Conservation (phyloP, 2,888 invertebrate genomes). For the Drosophila antonietae region DNA sequence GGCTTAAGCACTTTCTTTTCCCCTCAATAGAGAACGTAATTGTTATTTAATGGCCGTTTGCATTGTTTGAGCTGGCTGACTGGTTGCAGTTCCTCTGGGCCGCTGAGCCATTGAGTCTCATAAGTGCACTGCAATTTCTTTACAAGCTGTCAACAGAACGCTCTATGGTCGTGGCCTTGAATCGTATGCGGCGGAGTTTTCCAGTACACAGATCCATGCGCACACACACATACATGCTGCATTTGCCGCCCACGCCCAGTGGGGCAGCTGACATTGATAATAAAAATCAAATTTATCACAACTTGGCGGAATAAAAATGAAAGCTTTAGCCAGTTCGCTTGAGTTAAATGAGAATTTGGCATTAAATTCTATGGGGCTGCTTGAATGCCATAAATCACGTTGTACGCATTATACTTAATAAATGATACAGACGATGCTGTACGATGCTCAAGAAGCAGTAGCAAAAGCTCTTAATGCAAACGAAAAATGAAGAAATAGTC, state of each 20-base stretch:
- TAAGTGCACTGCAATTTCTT: constrained; percentile 23
- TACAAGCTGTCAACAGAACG: constrained; percentile 26
- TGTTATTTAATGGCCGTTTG: constrained; percentile 10
- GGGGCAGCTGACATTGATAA: constrained; percentile 24
- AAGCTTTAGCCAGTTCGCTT: constrained; percentile 23
- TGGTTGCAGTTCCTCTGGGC: constrained; percentile 3
- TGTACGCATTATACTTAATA: constrained; percentile 13
- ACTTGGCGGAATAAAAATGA: constrained; percentile 3
- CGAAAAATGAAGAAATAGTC: not conserved
- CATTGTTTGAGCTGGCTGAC: constrained; percentile 21
- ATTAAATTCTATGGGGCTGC: not conserved
- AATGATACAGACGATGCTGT: constrained; percentile 2
- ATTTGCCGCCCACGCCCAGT: not conserved
- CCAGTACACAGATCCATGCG: not conserved
- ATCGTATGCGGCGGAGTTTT: constrained; percentile 13
- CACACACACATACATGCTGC: constrained; percentile 13
- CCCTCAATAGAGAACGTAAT: constrained; percentile 2
- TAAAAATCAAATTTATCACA: constrained; percentile 25
- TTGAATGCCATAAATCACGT: constrained; percentile 36
- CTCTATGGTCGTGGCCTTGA: constrained; percentile 37
- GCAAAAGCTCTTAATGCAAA: constrained; percentile 5
- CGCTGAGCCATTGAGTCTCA: not conserved
- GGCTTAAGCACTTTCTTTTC: not conserved
- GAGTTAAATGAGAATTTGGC: constrained; percentile 3
- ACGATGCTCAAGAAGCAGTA: not conserved